Evolutionary conservation across 2,797 vertebrate genomes (phyloP).

Genomic region (Periparus ater): DNA sequence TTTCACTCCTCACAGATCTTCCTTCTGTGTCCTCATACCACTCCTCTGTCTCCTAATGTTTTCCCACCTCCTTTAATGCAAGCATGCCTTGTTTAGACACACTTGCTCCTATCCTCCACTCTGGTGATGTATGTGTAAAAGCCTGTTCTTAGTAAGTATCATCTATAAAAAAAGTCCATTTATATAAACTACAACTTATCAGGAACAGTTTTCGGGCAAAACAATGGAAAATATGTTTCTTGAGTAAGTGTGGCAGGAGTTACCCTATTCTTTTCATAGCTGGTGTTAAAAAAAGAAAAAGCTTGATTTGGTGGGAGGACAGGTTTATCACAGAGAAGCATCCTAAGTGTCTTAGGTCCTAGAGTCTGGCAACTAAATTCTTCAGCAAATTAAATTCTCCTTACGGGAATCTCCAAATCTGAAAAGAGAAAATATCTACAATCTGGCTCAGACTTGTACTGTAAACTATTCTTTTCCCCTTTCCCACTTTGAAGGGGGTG

Average conservation of each 20-base stretch:
- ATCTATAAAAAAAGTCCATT: not conserved
- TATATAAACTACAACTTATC: not conserved
- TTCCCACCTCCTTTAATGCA: constrained; percentile 1
- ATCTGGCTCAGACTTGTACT: not conserved
- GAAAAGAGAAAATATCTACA: not conserved
- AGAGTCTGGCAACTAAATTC: not conserved
- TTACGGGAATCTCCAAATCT: not conserved
- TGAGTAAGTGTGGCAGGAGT: not conserved
- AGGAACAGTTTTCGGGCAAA: not conserved
- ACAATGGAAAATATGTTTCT: not conserved
- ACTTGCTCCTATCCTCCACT: not conserved
- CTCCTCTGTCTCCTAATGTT: not conserved
- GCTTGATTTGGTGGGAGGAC: not conserved
- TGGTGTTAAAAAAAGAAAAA: not conserved
- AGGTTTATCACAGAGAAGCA: not conserved
- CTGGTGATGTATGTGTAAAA: not conserved
- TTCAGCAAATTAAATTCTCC: not conserved
- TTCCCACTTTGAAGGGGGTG: not conserved
- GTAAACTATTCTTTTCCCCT: not conserved
- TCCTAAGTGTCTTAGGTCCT: not conserved
- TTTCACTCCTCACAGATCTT: constrained; percentile 38
- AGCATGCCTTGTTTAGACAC: not conserved
- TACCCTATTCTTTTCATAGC: not conserved
- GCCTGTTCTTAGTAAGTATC: not conserved
- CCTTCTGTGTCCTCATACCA: not conserved